These are phyloP conservation scores for Anableps anableps DNA, from an alignment of 2,797 vertebrate species.

Conservation along the genomic window DNA sequence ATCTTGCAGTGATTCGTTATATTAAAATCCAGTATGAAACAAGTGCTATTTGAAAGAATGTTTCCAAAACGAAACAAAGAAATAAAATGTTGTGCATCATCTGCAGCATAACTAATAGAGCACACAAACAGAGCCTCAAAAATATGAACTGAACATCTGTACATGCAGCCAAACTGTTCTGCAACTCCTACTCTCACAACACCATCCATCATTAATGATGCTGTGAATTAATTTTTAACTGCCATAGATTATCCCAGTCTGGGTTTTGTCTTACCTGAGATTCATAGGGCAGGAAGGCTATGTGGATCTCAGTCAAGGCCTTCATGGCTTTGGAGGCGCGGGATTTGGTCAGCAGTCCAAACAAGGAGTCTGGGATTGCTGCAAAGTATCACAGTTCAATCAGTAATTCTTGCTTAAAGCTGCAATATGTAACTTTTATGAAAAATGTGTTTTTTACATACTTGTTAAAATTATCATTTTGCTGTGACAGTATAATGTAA, in stretches of 20 bases:
- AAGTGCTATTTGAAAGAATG: neutral
- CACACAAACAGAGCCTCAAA: neutral
- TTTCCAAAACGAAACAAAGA: neutral
- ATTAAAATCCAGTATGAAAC: neutral
- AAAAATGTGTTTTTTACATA: no score
- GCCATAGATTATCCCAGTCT: neutral
- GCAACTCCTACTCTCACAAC: neutral
- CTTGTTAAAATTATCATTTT: no score
- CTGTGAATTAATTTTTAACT: neutral
- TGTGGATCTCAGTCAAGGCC: conserved; percentile 97
- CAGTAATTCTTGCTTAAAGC: neutral
- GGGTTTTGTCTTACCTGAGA: conserved; percentile 88
- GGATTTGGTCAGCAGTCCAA: conserved; percentile 96
- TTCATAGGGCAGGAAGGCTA: conserved; percentile 96
- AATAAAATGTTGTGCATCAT: neutral
- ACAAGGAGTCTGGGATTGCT: conserved; percentile 94
- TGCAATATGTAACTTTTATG: no score
- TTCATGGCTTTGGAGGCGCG: conserved; percentile 96
- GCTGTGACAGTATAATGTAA: no score
- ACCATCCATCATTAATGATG: neutral
- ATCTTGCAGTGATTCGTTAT: neutral
- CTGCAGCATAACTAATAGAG: neutral
- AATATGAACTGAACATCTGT: neutral
- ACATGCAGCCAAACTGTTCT: neutral
- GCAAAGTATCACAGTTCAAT: conserved; percentile 25